Evolutionary conservation across 2,888 invertebrate species (phyloP).

Genomic region (Dastarcus helophoroides): DNA sequence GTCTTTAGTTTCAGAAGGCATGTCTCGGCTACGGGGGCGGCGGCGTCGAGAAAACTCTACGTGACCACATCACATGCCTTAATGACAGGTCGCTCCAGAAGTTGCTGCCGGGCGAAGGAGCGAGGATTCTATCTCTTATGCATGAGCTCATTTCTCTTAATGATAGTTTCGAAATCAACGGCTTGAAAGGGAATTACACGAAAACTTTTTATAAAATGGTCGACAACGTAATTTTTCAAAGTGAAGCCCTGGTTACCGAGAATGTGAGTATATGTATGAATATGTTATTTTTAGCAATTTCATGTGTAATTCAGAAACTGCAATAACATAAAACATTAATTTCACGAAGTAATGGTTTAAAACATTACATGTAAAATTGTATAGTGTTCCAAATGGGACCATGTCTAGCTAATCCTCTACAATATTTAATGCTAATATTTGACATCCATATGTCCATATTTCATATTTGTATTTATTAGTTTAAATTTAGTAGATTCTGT

Average conservation of each 20-base stretch:
- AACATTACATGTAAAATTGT: no score
- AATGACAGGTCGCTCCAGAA: slow-evolving; percentile 33
- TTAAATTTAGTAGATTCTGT: no score
- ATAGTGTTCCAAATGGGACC: no score
- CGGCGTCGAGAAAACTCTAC: slow-evolving; percentile 45
- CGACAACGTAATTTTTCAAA: slow-evolving; percentile 7
- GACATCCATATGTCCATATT: no score
- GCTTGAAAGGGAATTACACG: neutral
- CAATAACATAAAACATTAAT: no score
- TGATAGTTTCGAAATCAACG: slow-evolving; percentile 22
- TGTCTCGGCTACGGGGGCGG: slow-evolving; percentile 54
- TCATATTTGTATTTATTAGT: no score
- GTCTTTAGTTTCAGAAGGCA: slow-evolving; percentile 41
- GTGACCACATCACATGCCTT: slow-evolving; percentile 45
- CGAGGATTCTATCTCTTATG: slow-evolving; percentile 46
- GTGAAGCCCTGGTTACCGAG: slow-evolving; percentile 5
- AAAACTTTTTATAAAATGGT: slow-evolving; percentile 3
- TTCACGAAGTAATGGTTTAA: no score
- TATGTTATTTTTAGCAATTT: no score
- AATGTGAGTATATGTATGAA: no score
- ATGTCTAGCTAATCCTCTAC: no score
- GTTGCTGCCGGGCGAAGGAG: slow-evolving; percentile 55
- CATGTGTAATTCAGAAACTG: no score
- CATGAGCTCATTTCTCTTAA: slow-evolving; percentile 47
- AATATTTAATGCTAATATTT: no score